phyloP scores from a whole-genome alignment of 2,888 invertebrate species.

The Meghimatium bilineatum region DNA sequence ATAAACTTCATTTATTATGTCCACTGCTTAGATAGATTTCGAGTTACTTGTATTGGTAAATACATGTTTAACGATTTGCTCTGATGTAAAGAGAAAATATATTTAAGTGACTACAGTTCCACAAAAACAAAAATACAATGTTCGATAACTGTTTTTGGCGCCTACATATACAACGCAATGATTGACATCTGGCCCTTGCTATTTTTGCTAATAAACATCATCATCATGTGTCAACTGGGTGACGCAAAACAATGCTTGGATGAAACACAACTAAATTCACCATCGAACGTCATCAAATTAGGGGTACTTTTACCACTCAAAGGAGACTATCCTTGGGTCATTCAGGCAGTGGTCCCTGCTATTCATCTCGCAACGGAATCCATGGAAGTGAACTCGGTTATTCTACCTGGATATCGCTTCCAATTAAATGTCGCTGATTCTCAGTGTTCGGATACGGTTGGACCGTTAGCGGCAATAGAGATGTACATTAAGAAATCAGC shows the following conservation, averaged over 20 bases:
- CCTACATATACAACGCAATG: neutral
- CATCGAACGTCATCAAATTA: slow-evolving; percentile 59
- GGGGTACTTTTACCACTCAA: slow-evolving; percentile 72
- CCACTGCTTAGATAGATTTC: too few species aligned
- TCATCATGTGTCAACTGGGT: too few species aligned
- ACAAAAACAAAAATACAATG: too few species aligned
- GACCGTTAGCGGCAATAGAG: slow-evolving; percentile 72
- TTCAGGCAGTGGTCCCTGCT: slow-evolving; percentile 71
- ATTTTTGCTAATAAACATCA: neutral
- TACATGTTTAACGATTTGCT: too few species aligned
- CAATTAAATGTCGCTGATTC: slow-evolving; percentile 66
- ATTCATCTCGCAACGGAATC: slow-evolving; percentile 73
- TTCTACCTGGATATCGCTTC: slow-evolving; percentile 57
- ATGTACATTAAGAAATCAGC: slow-evolving; percentile 66
- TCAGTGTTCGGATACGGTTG: slow-evolving; percentile 71
- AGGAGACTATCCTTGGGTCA: slow-evolving; percentile 61
- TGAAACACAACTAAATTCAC: neutral
- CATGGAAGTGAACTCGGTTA: slow-evolving; percentile 50
- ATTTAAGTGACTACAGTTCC: too few species aligned
- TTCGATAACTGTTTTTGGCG: too few species aligned
- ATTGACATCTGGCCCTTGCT: neutral
- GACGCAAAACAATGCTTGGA: neutral
- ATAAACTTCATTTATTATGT: too few species aligned
- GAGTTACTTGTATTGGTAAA: too few species aligned
- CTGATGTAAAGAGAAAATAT: too few species aligned